Evolutionary conservation across 2,797 vertebrate species (phyloP), one percentile per base, ranked within the genome.

Genomic region (Alosa sapidissima): DNA sequence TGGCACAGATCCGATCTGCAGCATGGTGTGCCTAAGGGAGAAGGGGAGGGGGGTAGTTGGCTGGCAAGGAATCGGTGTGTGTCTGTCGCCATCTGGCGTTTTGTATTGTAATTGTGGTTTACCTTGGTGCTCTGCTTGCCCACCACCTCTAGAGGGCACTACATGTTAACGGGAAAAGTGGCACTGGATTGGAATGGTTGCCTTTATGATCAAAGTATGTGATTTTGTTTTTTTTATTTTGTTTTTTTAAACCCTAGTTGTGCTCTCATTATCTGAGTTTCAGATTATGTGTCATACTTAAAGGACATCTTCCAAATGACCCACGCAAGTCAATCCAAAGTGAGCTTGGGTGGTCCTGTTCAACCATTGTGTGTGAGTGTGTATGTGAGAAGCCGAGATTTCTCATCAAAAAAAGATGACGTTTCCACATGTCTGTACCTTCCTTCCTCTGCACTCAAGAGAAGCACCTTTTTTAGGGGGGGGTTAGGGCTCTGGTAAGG

Each of bases 1-100:
- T 90, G 88, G 88, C 88, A 89, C 88, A 84, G 88, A 89, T 90
- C 84, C 85, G 87, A 90, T 89, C 88, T 88, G 85, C 85, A 86
- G 86, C 84, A 86, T 85, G 86, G 83, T 81, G 82, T 60, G 82
- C 65, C 58, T 82, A 51, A 83, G 83, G 72, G 72, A 47, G 72
- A 28, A 47, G 68, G 33, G 68, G 62, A 5, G 65, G 72, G 72
- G 41, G 72, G 36, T 36, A 47, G 41, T 78, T 45, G 41, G 72
- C 72, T 78, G 72, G 72, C 72, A 78, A 16, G 4, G 41, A 16
- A 41, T 78, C 41, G 6, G 72, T 78, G 72, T 75, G 68, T 78
- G 14, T 78, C 14, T 78, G 41, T 78, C 41, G 72, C 72, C 72
- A 78, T 78, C 72, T 78, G 72, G 72, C 19, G 72, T 47, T 19